Evolutionary conservation across 2,113 vertebrate species (phyloP).

Genomic region (Callospermophilus lateralis): DNA sequence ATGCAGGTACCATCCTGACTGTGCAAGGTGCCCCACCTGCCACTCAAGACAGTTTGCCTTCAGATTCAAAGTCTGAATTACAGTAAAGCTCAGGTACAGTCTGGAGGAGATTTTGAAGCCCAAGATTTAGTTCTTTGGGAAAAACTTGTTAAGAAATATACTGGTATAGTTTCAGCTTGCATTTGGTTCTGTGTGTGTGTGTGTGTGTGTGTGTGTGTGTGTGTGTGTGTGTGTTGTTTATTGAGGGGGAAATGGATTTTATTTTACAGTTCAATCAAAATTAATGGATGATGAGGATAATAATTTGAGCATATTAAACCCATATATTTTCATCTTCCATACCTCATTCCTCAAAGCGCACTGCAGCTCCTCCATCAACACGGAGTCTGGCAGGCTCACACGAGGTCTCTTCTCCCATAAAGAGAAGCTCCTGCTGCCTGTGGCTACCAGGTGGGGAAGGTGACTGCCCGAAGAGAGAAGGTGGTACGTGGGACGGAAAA

Average conservation of each 20-base stretch:
- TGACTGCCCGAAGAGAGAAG: background rate
- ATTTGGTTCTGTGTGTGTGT: background rate
- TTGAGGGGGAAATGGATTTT: background rate
- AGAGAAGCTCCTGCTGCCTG: background rate
- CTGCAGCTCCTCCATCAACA: background rate
- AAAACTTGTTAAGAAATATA: background rate
- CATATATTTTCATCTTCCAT: constrained; percentile 33
- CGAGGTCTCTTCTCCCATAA: background rate
- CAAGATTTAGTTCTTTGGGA: background rate
- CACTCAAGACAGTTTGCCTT: background rate
- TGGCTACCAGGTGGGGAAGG: rapidly evolving
- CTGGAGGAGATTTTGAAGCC: background rate
- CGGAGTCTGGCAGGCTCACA: background rate
- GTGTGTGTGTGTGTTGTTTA: background rate
- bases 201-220: background rate
- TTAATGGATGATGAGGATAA: background rate
- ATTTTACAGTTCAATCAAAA: constrained; percentile 32
- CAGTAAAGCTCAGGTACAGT: background rate
- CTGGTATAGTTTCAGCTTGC: background rate
- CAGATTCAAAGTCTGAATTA: background rate
- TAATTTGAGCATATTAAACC: constrained; percentile 40
- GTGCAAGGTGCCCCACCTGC: background rate
- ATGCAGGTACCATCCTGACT: background rate
- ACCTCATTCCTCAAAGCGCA: background rate
- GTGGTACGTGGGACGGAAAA: background rate